phyloP scores from a whole-genome alignment of 2,113 vertebrate genomes.

The Oceanites oceanicus region DNA sequence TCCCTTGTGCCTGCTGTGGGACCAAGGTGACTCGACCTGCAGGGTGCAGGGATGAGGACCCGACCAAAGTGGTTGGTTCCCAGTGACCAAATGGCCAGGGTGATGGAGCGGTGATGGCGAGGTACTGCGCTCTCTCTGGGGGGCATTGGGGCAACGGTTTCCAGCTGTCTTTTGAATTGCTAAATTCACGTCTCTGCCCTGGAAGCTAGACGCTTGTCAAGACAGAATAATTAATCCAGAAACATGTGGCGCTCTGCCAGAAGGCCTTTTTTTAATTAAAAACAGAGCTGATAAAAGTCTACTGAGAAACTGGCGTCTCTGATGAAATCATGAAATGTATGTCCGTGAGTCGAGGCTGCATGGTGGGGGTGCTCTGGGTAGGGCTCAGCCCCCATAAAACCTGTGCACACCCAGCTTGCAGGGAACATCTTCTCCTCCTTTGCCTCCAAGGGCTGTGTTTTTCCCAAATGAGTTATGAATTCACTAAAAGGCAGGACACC shows the following conservation, averaged over 20 bases:
- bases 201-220: neutral
- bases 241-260: neutral
- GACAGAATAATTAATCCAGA: constrained; percentile 45
- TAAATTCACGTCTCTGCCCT: neutral
- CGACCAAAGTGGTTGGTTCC: neutral
- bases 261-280: constrained; percentile 55
- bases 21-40: neutral
- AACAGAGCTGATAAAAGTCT: neutral
- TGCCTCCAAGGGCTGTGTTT: neutral
- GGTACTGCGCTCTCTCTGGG: neutral
- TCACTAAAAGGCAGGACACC: neutral
- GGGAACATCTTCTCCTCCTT: neutral
- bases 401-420: neutral
- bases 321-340: neutral
- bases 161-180: neutral
- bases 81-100: neutral
- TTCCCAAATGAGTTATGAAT: neutral
- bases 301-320: neutral
- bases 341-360: fast-evolving
- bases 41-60: neutral
- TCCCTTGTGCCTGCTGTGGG: neutral
- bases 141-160: neutral
- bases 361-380: neutral
- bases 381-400: neutral
- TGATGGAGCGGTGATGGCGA: neutral